These are phyloP conservation scores for Empis stercorea DNA, from an alignment of 2,888 invertebrate species.

Conservation along the genomic window DNA sequence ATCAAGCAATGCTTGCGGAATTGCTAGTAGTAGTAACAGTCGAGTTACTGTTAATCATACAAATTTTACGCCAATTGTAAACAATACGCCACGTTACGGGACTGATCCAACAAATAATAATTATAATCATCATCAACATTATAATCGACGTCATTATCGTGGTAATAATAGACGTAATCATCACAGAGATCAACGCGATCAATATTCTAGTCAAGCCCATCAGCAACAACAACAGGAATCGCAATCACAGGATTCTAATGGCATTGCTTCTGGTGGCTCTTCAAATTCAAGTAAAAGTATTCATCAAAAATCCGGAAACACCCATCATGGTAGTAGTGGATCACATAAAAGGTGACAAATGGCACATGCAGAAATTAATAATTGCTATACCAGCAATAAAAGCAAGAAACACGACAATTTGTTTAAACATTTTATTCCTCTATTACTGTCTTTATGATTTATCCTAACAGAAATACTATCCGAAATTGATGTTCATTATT, in stretches of 20 bases:
- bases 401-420: background rate
- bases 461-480: conserved; percentile 1
- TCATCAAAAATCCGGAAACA: background rate
- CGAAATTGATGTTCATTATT: background rate
- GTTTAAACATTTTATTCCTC: background rate
- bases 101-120: conserved; percentile 31
- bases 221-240: background rate
- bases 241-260: background rate
- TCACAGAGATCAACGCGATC: conserved; percentile 21
- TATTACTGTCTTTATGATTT: background rate
- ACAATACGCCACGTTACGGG: conserved; percentile 1
- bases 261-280: no score
- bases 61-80: background rate
- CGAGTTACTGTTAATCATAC: background rate
- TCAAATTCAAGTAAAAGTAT: background rate
- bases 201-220: conserved; percentile 13
- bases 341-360: conserved; percentile 1
- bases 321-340: background rate
- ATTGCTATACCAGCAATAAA: no score
- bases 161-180: conserved; percentile 24
- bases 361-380: no score
- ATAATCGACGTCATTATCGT: conserved; percentile 25
- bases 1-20: background rate
- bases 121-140: conserved; percentile 23
- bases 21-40: background rate